A percentile compares a stretch with the other conserved stretches of the same genome.
These are phyloP conservation scores for Drusus annulatus DNA, from an alignment of 1,140 invertebrate genomes.

Conservation along the genomic window DNA sequence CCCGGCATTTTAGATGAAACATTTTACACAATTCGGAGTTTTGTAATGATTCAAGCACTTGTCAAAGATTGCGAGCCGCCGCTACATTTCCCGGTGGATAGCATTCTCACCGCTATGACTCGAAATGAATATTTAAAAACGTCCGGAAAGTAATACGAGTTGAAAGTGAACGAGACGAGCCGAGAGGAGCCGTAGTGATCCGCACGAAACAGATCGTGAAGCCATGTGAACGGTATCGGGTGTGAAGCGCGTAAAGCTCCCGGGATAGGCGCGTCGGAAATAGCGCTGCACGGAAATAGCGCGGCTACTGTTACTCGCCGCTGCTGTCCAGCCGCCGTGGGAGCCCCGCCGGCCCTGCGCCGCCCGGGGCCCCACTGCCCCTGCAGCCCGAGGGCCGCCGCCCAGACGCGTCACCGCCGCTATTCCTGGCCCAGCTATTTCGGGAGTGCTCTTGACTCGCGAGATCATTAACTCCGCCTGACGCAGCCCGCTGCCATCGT, in stretches of 20 bases:
- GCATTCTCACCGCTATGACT: background rate
- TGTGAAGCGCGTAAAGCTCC: constrained; percentile 10
- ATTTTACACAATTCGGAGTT: too few species aligned
- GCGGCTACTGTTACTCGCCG: constrained; percentile 31
- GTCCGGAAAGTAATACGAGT: constrained; percentile 7
- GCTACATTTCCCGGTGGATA: background rate
- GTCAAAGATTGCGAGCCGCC: too few species aligned
- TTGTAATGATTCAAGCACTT: too few species aligned
- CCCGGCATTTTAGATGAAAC: too few species aligned
- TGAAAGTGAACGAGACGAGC: constrained; percentile 49
- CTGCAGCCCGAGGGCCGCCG: constrained; percentile 11
- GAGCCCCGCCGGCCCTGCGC: background rate
- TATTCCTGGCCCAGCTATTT: constrained; percentile 22
- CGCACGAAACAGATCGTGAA: too few species aligned
- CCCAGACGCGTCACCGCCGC: constrained; percentile 6
- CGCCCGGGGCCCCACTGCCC: background rate
- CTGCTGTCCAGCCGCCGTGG: background rate
- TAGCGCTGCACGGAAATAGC: constrained; percentile 47
- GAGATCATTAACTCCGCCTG: constrained; percentile 46
- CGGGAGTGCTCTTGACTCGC: constrained; percentile 21
- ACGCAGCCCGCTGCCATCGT: background rate
- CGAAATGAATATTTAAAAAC: background rate
- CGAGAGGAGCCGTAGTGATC: constrained; percentile 64
- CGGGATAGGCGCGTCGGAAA: constrained; percentile 40
- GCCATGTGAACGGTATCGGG: background rate